Percentiles rank a stretch among this genome's conserved stretches.
phyloP scores from a whole-genome alignment of 2,113 vertebrate genomes.

The Phalacrocorax carbo region DNA sequence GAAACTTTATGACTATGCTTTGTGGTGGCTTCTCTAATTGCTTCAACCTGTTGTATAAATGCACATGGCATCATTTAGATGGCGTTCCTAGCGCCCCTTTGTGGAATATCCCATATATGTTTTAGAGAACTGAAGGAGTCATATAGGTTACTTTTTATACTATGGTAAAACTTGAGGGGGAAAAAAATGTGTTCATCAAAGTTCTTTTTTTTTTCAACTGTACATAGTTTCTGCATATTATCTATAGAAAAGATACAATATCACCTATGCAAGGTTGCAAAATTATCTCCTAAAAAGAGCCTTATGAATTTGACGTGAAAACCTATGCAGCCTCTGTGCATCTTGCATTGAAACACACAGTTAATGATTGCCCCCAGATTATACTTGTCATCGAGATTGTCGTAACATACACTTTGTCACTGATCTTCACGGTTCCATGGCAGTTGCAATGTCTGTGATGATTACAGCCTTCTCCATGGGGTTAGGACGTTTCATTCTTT shows the following conservation, averaged over 20 bases:
- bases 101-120: conserved; percentile 8
- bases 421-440: not conserved
- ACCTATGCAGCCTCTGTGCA: conserved; percentile 56
- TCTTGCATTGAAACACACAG: conserved; percentile 34
- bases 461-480: conserved; percentile 56
- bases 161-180: conserved; percentile 24
- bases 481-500: conserved; percentile 37
- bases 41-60: conserved; percentile 36
- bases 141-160: conserved; percentile 50
- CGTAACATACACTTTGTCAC: not conserved
- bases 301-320: conserved; percentile 57
- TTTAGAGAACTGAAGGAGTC: conserved; percentile 45
- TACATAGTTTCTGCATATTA: conserved; percentile 39
- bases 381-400: conserved; percentile 8
- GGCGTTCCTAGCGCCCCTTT: not conserved
- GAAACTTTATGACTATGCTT: conserved; percentile 14
- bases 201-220: conserved; percentile 31
- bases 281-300: conserved; percentile 43
- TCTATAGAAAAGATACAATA: conserved; percentile 13
- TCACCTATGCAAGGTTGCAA: conserved; percentile 60
- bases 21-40: conserved; percentile 10
- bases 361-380: conserved; percentile 13
- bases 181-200: not conserved
- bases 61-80: not conserved
- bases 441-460: conserved; percentile 8